A percentile compares a stretch with the other conserved stretches of the same genome.
These are phyloP conservation scores for Chymomyza fuscimana DNA, from an alignment of 2,888 invertebrate genomes.

Conservation along the genomic window DNA sequence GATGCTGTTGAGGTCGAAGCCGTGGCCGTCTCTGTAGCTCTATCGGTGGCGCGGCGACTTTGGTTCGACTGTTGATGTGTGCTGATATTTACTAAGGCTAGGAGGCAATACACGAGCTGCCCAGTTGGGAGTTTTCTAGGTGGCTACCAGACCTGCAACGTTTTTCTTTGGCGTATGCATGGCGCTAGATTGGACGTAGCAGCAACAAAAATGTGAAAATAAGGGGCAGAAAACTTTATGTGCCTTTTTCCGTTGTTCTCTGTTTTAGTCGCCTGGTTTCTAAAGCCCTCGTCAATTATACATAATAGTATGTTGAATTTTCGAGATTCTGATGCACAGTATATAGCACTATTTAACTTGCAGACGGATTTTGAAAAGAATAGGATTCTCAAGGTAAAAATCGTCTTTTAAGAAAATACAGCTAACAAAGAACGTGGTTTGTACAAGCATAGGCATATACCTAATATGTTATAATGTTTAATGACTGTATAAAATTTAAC, in stretches of 20 bases:
- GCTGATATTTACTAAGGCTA: conserved; percentile 13
- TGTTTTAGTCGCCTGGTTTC: conserved; percentile 20
- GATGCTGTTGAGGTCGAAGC: not conserved
- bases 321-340: conserved; percentile 22
- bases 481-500: no score
- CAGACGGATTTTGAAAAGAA: no score
- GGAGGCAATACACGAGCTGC: conserved; percentile 22
- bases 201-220: conserved; percentile 42
- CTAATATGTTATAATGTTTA: no score
- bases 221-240: conserved; percentile 70
- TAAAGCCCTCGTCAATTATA: conserved; percentile 53
- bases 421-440: no score
- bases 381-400: not conserved
- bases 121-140: not conserved
- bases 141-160: conserved; percentile 33
- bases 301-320: conserved; percentile 43
- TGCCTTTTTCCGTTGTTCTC: conserved; percentile 42
- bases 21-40: conserved; percentile 42
- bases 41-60: conserved; percentile 74
- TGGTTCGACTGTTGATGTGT: conserved; percentile 65
- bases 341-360: not conserved
- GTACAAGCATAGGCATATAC: no score
- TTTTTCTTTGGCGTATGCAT: not conserved
- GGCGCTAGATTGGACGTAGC: conserved; percentile 13
- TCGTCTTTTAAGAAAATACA: not conserved